These are phyloP conservation scores for Ischnus inquisitorius DNA, from an alignment of 2,888 invertebrate genomes.

Conservation along the genomic window DNA sequence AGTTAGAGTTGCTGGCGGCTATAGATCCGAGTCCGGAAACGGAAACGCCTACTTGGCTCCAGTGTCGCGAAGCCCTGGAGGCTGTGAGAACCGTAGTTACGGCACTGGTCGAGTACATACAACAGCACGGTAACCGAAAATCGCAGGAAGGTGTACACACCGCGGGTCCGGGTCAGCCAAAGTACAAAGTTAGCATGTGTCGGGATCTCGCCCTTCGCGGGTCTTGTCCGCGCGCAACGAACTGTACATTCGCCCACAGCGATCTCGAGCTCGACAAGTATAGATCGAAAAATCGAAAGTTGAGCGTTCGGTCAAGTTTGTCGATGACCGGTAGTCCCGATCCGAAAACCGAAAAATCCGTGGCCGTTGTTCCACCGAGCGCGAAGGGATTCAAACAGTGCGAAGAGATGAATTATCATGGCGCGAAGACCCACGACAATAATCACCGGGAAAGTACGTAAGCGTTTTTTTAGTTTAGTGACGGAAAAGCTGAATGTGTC, in stretches of 20 bases:
- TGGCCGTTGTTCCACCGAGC: constrained; percentile 73
- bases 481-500: neutral
- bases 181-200: constrained; percentile 97
- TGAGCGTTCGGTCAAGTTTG: constrained; percentile 82
- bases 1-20: constrained; percentile 93
- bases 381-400: constrained; percentile 82
- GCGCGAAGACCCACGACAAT: constrained; percentile 78
- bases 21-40: constrained; percentile 94
- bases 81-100: constrained; percentile 91
- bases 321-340: constrained; percentile 77
- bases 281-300: constrained; percentile 89
- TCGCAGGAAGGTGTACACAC: constrained; percentile 87
- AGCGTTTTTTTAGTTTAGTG: neutral
- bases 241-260: constrained; percentile 97
- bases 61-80: constrained; percentile 89
- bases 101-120: constrained; percentile 92
- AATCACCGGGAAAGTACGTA: constrained; percentile 81
- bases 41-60: constrained; percentile 88
- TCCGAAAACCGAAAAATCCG: constrained; percentile 78
- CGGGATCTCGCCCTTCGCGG: constrained; percentile 93
- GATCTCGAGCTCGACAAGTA: constrained; percentile 96
- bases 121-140: constrained; percentile 91
- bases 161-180: constrained; percentile 87
- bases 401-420: constrained; percentile 83
- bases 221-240: constrained; percentile 94